Evolutionary conservation across 2,113 vertebrate species (phyloP).

Genomic region (Ancistrus triradiatus): DNA sequence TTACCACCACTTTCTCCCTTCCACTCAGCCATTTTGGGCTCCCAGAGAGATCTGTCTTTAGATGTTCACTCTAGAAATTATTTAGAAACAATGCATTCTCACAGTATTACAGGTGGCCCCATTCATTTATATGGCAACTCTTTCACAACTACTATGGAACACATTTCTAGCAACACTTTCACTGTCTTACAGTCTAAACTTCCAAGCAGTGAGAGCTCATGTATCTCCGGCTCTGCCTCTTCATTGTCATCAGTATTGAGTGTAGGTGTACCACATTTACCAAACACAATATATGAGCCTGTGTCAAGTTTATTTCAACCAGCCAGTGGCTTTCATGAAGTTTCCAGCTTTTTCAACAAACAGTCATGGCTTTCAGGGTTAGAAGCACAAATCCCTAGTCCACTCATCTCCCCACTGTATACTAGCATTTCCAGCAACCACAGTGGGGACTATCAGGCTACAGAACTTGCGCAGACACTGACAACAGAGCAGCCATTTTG

Average conservation of each 20-base stretch:
- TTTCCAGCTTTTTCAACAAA: conserved; percentile 18
- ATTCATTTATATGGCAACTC: background rate
- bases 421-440: conserved; percentile 1
- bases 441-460: conserved; percentile 29
- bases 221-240: background rate
- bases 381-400: conserved; percentile 7
- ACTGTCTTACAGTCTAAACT: background rate
- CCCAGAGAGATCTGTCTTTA: background rate
- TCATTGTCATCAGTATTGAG: conserved; percentile 1
- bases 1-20: conserved; percentile 12
- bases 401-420: conserved; percentile 18
- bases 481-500: conserved; percentile 40
- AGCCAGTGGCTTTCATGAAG: conserved; percentile 35
- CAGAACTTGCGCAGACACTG: conserved; percentile 32
- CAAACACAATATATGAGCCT: conserved; percentile 15
- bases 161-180: no score
- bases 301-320: conserved; percentile 33
- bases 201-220: background rate
- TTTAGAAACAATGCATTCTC: background rate
- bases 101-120: background rate
- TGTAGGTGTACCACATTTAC: conserved; percentile 6
- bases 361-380: conserved; percentile 7
- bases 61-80: background rate
- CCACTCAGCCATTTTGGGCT: background rate
- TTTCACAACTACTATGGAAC: background rate